A percentile compares a stretch with the other conserved stretches of the same genome.
These are phyloP conservation scores for Glareola pratincola DNA, from an alignment of 2,113 vertebrate species.

Conservation along the genomic window DNA sequence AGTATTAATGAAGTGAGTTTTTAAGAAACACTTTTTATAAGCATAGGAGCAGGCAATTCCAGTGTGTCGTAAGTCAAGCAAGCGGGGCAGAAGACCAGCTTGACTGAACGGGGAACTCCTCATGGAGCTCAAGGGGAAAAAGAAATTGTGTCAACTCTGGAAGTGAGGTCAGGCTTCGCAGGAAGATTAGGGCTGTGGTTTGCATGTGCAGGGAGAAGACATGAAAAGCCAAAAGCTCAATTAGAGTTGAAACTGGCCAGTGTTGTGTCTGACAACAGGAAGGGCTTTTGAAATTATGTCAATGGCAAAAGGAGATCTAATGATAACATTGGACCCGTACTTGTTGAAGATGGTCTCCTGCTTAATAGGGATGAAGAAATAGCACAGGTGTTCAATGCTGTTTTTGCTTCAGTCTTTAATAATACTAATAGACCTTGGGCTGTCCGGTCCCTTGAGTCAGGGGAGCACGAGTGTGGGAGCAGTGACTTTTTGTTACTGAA, in stretches of 20 bases:
- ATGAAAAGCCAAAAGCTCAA: not conserved
- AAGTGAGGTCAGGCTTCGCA: rapidly evolving
- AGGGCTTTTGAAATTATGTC: not conserved
- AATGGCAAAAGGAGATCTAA: not conserved
- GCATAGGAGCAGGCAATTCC: not conserved
- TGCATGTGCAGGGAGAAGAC: not conserved
- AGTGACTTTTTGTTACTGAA: not conserved
- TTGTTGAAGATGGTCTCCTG: not conserved
- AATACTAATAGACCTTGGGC: too few species aligned
- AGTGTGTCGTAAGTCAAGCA: rapidly evolving
- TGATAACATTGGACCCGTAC: not conserved
- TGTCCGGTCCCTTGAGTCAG: not conserved
- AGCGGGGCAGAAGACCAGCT: not conserved
- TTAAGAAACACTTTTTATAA: not conserved
- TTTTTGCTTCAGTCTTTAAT: not conserved
- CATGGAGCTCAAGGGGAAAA: not conserved
- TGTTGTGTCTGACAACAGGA: not conserved
- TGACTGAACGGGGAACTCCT: not conserved
- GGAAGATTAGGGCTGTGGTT: not conserved
- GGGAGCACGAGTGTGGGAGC: not conserved
- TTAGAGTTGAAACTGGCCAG: not conserved
- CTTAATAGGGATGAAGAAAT: not conserved
- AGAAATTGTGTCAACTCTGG: not conserved
- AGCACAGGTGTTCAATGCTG: not conserved
- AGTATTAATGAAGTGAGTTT: not conserved